Conservation (phyloP, 2,113 vertebrate genomes). For the Calyptomena viridis region DNA sequence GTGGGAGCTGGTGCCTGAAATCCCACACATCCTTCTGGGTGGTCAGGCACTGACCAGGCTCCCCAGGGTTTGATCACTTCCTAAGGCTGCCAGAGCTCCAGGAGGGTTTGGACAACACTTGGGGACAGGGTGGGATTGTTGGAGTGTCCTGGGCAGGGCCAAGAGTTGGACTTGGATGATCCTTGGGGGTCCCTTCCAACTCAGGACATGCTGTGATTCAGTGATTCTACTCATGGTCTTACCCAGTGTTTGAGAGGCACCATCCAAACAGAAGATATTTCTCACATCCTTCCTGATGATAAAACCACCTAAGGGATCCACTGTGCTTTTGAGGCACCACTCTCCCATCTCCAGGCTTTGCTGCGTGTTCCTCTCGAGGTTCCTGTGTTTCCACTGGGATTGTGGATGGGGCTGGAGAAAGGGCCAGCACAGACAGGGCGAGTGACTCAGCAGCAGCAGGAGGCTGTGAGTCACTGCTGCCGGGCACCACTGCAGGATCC, state of each 20-base stretch:
- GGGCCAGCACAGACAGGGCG: not conserved
- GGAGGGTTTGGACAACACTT: not conserved
- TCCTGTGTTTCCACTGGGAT: fast-evolving
- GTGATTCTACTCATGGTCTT: not conserved
- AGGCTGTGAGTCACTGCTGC: not conserved
- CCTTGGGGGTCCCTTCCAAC: not conserved
- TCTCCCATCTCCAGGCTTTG: not conserved
- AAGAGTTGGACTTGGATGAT: not conserved
- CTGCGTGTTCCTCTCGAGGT: fast-evolving
- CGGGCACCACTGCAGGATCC: not conserved
- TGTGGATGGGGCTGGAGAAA: not conserved
- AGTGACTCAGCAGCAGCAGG: not conserved
- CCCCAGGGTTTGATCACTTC: not conserved
- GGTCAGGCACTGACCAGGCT: not conserved
- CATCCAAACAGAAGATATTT: not conserved
- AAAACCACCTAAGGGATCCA: not conserved
- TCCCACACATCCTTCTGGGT: not conserved
- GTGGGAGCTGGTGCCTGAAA: not conserved
- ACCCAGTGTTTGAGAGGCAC: not conserved
- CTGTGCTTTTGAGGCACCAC: fast-evolving
- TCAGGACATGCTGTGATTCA: not conserved
- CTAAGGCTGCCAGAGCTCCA: not conserved
- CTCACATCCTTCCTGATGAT: not conserved
- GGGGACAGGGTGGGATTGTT: not conserved
- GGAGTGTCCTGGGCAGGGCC: not conserved